Percentiles rank a stretch among this genome's conserved stretches.
Conservation (phyloP, 2,888 invertebrate genomes). For the Lymantria monacha region DNA sequence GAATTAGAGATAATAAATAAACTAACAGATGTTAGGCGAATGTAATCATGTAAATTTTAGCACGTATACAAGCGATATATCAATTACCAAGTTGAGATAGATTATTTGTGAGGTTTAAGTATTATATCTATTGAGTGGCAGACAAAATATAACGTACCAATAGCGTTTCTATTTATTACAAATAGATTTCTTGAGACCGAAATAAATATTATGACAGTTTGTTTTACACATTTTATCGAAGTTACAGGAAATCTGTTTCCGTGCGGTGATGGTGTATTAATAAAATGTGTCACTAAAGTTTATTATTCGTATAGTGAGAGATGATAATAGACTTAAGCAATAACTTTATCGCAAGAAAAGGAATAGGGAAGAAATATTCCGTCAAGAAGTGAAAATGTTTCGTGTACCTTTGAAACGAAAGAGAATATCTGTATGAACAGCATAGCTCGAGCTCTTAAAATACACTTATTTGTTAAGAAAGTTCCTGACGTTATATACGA, state of each 20-base stretch:
- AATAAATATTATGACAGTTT: constrained; percentile 31
- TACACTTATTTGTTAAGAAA: constrained; percentile 20
- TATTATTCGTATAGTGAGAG: too few species aligned
- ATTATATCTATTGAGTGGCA: constrained; percentile 15
- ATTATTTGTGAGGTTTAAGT: constrained; percentile 22
- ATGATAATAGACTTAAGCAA: too few species aligned
- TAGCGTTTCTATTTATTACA: constrained; percentile 22
- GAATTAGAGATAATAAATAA: not conserved
- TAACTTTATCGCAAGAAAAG: too few species aligned
- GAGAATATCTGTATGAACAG: constrained; percentile 7
- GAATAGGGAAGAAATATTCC: too few species aligned
- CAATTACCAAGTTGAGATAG: not conserved
- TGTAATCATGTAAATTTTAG: constrained; percentile 16
- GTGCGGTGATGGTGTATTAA: too few species aligned
- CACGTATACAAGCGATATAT: not conserved
- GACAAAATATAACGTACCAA: constrained; percentile 31
- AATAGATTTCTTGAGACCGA: constrained; percentile 28
- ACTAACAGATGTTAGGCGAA: constrained; percentile 17
- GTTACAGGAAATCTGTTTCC: constrained; percentile 9
- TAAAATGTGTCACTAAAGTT: too few species aligned
- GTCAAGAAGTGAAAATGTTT: too few species aligned
- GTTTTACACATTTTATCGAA: constrained; percentile 19
- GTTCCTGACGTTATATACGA: constrained; percentile 12
- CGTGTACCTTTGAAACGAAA: too few species aligned
- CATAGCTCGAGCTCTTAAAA: constrained; percentile 17